Conservation (phyloP, 2,113 vertebrate species). For the Podiceps cristatus region DNA sequence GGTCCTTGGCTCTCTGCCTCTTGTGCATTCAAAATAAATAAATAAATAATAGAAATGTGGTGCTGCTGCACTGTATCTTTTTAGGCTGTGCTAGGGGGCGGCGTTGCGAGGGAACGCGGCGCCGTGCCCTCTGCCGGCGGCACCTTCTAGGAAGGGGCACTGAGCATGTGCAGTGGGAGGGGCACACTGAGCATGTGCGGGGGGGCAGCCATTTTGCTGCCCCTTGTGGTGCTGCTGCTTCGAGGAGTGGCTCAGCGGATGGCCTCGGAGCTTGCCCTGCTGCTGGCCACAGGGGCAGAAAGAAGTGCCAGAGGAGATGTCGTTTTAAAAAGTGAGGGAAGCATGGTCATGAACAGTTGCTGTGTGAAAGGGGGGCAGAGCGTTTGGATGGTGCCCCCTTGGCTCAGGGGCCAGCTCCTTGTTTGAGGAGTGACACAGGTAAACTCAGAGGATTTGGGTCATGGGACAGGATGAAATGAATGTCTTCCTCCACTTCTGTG, state of each 20-base stretch:
- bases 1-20: neutral
- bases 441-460: fast-evolving
- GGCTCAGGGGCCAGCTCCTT: fast-evolving
- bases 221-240: fast-evolving
- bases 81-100: neutral
- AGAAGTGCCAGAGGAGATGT: neutral
- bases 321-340: fast-evolving
- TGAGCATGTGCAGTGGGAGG: neutral
- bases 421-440: neutral
- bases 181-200: neutral
- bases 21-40: neutral
- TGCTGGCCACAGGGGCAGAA: neutral
- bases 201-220: neutral
- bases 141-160: too few relatives aligned
- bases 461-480: neutral
- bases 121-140: fast-evolving
- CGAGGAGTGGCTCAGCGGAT: fast-evolving
- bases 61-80: too few relatives aligned
- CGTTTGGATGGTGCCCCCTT: fast-evolving
- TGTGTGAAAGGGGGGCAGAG: neutral
- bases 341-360: fast-evolving
- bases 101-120: neutral
- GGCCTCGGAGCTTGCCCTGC: fast-evolving
- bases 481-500: fast-evolving
- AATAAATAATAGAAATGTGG: too few relatives aligned